Evolutionary conservation across 1,140 invertebrate genomes (phyloP).

Genomic region (Listronotus bonariensis): DNA sequence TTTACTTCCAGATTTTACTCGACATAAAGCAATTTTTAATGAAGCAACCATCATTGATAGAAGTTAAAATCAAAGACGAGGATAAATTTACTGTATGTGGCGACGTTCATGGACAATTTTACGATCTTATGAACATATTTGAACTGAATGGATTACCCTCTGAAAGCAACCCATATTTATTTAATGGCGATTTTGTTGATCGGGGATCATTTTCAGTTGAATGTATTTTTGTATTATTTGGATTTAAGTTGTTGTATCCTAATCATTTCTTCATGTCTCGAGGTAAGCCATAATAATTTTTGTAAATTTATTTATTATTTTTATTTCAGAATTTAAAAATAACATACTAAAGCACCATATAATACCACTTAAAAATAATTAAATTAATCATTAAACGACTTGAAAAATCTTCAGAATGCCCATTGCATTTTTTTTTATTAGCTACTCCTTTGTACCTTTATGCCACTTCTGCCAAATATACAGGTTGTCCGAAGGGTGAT

Average conservation of each 20-base stretch:
- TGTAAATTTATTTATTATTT: no score
- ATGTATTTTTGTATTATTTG: constrained; percentile 97
- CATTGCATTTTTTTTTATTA: no score
- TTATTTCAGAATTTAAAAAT: no score
- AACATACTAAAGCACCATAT: no score
- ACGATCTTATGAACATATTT: constrained; percentile 98
- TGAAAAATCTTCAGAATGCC: no score
- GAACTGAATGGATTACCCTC: constrained; percentile 95
- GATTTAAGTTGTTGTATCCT: constrained; percentile 96
- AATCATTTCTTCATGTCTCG: constrained; percentile 97
- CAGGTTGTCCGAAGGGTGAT: no score
- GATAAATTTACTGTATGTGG: constrained; percentile 98
- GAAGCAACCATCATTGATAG: constrained; percentile 84
- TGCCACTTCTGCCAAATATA: no score
- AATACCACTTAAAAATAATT: no score
- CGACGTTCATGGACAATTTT: constrained; percentile 99
- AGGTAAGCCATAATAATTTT: constrained; percentile 77
- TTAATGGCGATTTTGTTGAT: constrained; percentile 99
- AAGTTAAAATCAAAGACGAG: constrained; percentile 84
- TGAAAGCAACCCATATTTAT: constrained; percentile 94
- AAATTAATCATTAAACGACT: no score
- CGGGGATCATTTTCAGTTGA: constrained; percentile 99
- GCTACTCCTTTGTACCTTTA: no score
- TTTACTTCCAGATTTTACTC: constrained; percentile 80
- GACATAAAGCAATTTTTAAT: constrained; percentile 87